phyloP scores from a whole-genome alignment of 2,113 vertebrate species.

The Chloropsis cyanopogon region DNA sequence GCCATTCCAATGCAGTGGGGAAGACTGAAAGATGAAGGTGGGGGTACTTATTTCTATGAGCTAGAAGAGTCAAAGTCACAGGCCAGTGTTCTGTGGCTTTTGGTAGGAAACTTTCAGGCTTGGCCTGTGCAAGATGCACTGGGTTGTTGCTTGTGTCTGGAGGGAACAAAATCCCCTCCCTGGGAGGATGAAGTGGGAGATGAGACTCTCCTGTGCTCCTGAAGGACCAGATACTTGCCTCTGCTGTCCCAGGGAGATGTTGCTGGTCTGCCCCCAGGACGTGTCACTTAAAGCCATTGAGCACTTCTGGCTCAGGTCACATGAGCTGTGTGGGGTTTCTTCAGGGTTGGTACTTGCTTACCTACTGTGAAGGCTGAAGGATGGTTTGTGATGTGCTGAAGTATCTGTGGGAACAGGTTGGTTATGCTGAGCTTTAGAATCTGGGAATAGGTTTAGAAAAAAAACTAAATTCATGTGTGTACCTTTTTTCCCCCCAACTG shows the following conservation, averaged over 20 bases:
- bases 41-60: neutral
- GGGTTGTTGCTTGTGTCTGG: neutral
- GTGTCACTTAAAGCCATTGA: neutral
- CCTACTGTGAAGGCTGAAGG: neutral
- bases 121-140: accelerated
- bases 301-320: neutral
- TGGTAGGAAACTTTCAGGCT: neutral
- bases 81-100: neutral
- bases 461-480: neutral
- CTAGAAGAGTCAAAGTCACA: neutral
- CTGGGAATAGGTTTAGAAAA: neutral
- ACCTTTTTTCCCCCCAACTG: accelerated
- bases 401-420: neutral
- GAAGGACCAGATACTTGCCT: neutral
- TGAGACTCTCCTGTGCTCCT: neutral
- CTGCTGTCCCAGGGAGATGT: neutral
- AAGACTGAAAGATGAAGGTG: neutral
- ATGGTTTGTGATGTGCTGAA: neutral
- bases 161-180: neutral
- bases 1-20: neutral
- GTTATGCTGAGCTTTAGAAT: neutral
- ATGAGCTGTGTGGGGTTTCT: neutral
- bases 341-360: neutral
- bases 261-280: neutral
- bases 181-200: neutral